phyloP scores from a whole-genome alignment of 2,113 vertebrate species.

The Pholis gunnellus region DNA sequence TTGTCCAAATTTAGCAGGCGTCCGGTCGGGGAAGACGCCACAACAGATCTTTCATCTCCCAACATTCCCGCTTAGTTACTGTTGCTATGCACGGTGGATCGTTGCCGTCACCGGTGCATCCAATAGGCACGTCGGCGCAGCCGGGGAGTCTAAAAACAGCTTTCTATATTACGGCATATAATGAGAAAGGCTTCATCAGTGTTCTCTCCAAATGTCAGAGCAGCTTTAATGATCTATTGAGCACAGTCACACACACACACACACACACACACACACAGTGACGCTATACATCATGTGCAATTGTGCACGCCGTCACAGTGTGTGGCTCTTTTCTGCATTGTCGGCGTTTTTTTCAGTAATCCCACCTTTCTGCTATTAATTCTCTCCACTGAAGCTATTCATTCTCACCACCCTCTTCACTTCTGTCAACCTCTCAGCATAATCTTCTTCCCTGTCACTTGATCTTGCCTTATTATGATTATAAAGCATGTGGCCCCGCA shows the following conservation, averaged over 20 bases:
- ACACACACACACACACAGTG: neutral
- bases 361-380: slow-evolving; percentile 53
- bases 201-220: slow-evolving; percentile 79
- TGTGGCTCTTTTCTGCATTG: slow-evolving; percentile 61
- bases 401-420: slow-evolving; percentile 30
- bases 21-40: slow-evolving; percentile 62
- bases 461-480: slow-evolving; percentile 2
- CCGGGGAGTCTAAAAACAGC: slow-evolving; percentile 79
- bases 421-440: slow-evolving; percentile 16
- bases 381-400: slow-evolving; percentile 37
- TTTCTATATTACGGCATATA: slow-evolving; percentile 80
- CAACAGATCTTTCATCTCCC: slow-evolving; percentile 73
- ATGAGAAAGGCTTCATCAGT: slow-evolving; percentile 78
- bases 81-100: slow-evolving; percentile 84
- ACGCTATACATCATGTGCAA: slow-evolving; percentile 34
- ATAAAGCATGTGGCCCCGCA: slow-evolving; percentile 25
- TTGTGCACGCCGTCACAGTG: slow-evolving; percentile 23
- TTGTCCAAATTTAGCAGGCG: slow-evolving; percentile 73
- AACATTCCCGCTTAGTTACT: slow-evolving; percentile 83
- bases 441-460: neutral
- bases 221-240: slow-evolving; percentile 77
- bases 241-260: neutral
- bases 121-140: slow-evolving; percentile 75
- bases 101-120: slow-evolving; percentile 77
- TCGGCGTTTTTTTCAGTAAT: slow-evolving; percentile 50